These are phyloP conservation scores for Teleopsis dalmanni DNA, from an alignment of 1,140 invertebrate genomes.

Conservation along the genomic window DNA sequence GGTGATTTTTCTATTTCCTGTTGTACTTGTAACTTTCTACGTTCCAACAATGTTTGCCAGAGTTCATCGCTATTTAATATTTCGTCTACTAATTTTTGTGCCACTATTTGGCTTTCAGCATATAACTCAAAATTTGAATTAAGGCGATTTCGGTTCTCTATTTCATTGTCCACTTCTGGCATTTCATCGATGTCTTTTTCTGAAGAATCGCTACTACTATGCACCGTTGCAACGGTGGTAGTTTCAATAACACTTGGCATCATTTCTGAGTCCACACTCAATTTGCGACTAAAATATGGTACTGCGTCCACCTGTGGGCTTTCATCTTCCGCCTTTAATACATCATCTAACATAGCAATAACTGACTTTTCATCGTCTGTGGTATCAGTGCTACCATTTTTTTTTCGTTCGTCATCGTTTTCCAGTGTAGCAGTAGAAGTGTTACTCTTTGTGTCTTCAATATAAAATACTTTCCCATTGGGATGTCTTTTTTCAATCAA, in stretches of 20 bases:
- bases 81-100: conserved; percentile 26
- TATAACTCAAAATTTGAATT: conserved; percentile 7
- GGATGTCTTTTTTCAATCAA: conserved; percentile 29
- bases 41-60: conserved; percentile 4
- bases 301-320: conserved; percentile 14
- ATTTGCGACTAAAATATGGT: conserved; percentile 27
- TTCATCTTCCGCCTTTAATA: conserved; percentile 30
- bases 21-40: background rate
- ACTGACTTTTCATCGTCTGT: conserved; percentile 32
- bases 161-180: conserved; percentile 1
- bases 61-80: conserved; percentile 22
- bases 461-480: conserved; percentile 35
- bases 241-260: conserved; percentile 35
- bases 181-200: conserved; percentile 7
- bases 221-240: conserved; percentile 36
- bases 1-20: too few species aligned
- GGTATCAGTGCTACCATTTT: background rate
- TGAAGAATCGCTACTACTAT: conserved; percentile 26
- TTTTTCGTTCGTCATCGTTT: conserved; percentile 2
- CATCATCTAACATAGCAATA: conserved; percentile 36
- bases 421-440: conserved; percentile 16
- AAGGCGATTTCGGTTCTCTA: conserved; percentile 14
- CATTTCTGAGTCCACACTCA: conserved; percentile 35
- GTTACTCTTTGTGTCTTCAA: conserved; percentile 32
- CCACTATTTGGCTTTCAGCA: conserved; percentile 21